Conservation (phyloP, 2,888 invertebrate genomes). For the Leptura quadrifasciata region DNA sequence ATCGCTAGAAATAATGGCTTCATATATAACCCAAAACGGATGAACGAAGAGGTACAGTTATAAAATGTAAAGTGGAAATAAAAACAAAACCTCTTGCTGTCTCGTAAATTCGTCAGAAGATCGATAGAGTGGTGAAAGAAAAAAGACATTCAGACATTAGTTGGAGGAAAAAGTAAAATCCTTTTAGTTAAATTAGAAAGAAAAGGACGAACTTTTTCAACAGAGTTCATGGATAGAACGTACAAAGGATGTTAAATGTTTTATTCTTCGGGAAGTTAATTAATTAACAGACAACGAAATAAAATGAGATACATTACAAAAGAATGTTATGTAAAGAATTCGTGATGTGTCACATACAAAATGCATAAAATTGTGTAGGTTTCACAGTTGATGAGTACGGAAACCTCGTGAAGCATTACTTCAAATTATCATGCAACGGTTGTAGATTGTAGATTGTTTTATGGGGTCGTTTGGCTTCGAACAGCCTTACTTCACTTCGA, state of each 20-base stretch:
- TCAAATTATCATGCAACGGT: too few relatives aligned
- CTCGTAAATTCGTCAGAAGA: constrained; percentile 24
- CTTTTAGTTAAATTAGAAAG: constrained; percentile 35
- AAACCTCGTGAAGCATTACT: too few relatives aligned
- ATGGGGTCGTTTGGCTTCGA: too few relatives aligned
- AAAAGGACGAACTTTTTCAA: not conserved
- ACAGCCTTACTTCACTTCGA: too few relatives aligned
- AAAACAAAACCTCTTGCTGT: constrained; percentile 23
- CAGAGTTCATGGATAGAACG: not conserved
- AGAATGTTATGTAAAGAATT: too few relatives aligned
- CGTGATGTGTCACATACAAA: too few relatives aligned
- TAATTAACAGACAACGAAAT: not conserved
- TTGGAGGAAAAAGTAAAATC: constrained; percentile 15
- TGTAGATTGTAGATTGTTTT: too few relatives aligned
- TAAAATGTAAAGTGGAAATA: constrained; percentile 34
- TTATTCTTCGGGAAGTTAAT: not conserved
- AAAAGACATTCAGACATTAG: not conserved
- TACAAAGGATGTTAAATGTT: not conserved
- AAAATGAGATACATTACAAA: not conserved
- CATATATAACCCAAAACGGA: constrained; percentile 29
- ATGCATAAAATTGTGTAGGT: too few relatives aligned
- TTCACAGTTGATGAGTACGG: too few relatives aligned
- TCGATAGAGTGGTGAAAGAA: constrained; percentile 23
- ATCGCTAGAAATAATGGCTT: constrained; percentile 23
- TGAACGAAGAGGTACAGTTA: constrained; percentile 10